Conservation (phyloP, 2,888 invertebrate species). For the Amblyteles armatorius region DNA sequence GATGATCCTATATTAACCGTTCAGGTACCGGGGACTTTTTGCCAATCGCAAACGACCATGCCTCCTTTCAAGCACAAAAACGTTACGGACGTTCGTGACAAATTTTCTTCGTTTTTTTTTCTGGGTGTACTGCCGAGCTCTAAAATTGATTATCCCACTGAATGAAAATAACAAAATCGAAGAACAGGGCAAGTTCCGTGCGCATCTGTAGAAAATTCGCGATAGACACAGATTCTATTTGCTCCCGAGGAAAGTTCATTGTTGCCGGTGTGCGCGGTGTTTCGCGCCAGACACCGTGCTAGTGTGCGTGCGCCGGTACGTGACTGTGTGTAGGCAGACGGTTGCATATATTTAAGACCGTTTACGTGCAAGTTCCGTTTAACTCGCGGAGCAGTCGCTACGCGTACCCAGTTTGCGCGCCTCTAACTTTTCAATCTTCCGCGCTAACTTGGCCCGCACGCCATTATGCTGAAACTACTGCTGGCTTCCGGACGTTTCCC, state of each 20-base stretch:
- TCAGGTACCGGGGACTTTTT: too few species aligned
- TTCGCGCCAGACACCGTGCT: neutral
- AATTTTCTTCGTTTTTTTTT: too few species aligned
- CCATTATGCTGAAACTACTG: slow-evolving; percentile 25
- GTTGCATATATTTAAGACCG: slow-evolving; percentile 37
- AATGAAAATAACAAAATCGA: too few species aligned
- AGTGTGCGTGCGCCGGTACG: slow-evolving; percentile 7
- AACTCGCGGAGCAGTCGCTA: slow-evolving; percentile 53
- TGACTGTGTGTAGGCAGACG: neutral
- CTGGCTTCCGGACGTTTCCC: slow-evolving; percentile 21
- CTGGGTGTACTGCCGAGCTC: too few species aligned
- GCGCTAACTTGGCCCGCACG: slow-evolving; percentile 64
- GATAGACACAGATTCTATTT: slow-evolving; percentile 19
- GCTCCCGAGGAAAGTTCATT: slow-evolving; percentile 34
- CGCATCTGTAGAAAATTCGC: slow-evolving; percentile 1
- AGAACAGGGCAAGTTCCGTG: neutral
- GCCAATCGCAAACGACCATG: too few species aligned
- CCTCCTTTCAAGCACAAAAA: too few species aligned
- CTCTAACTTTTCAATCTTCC: slow-evolving; percentile 78
- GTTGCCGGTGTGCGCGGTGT: slow-evolving; percentile 4
- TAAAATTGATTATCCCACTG: too few species aligned
- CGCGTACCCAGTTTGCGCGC: slow-evolving; percentile 70
- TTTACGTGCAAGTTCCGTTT: slow-evolving; percentile 57
- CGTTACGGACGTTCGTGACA: too few species aligned
- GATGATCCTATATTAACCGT: too few species aligned